These are phyloP conservation scores for Ceratina japonica DNA, from an alignment of 1,140 invertebrate species.

Conservation along the genomic window DNA sequence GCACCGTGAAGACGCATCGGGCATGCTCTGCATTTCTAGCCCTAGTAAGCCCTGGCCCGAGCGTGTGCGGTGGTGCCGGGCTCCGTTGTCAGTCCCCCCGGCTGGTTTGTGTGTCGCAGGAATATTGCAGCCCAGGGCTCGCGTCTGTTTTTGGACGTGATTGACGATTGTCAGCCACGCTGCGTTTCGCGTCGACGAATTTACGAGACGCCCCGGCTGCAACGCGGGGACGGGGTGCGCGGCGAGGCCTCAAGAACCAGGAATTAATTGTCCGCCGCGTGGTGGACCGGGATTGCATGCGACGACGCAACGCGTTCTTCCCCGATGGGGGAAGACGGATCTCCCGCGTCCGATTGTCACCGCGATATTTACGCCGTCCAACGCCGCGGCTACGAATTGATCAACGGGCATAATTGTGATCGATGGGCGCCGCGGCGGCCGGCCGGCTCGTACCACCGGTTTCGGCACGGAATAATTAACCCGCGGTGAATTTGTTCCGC, in stretches of 20 bases:
- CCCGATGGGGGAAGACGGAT: not conserved
- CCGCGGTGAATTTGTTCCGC: not conserved
- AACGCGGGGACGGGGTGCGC: not conserved
- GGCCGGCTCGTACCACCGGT: not conserved
- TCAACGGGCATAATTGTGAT: constrained; percentile 6
- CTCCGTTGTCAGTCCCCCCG: constrained; percentile 40
- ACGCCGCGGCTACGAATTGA: not conserved
- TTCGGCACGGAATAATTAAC: too few species aligned
- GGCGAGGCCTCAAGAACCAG: constrained; percentile 47
- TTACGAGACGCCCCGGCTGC: constrained; percentile 28
- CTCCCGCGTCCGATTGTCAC: constrained; percentile 3
- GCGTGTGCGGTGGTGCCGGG: too few species aligned
- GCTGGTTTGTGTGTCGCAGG: constrained; percentile 43
- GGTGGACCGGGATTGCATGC: constrained; percentile 17
- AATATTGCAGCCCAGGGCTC: constrained; percentile 42
- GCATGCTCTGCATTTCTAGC: constrained; percentile 62
- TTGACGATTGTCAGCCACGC: constrained; percentile 60
- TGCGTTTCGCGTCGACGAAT: constrained; percentile 50
- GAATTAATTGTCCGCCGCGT: constrained; percentile 50
- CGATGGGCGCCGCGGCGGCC: constrained; percentile 5
- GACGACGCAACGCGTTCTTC: constrained; percentile 9
- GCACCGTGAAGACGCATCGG: constrained; percentile 62
- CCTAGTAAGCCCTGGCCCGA: too few species aligned
- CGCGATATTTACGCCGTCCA: not conserved
- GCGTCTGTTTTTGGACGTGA: constrained; percentile 65